phyloP scores from a whole-genome alignment of 2,888 invertebrate species.

The Papilio elwesi region DNA sequence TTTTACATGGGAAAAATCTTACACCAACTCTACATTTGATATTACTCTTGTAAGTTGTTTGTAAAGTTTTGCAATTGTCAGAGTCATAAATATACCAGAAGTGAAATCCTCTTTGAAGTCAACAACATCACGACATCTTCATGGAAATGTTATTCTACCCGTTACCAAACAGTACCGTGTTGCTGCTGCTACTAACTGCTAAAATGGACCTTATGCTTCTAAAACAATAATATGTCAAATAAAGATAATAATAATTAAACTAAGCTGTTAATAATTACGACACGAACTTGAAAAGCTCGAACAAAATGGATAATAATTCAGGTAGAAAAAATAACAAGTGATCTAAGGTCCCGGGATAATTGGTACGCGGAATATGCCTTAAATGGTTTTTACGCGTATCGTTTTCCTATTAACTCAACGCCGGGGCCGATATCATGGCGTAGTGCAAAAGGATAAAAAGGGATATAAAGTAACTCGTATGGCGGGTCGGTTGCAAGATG shows the following conservation, averaged over 20 bases:
- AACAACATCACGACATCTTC: conserved; percentile 19
- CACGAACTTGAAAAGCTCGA: too few relatives aligned
- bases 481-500: conserved; percentile 80
- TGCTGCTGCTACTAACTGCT: neutral
- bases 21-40: conserved; percentile 5
- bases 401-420: conserved; percentile 70
- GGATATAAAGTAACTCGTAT: conserved; percentile 79
- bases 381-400: conserved; percentile 59
- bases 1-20: conserved; percentile 4
- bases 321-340: neutral
- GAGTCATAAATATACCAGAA: conserved; percentile 27
- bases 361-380: conserved; percentile 47
- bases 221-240: too few relatives aligned
- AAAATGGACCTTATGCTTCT: too few relatives aligned
- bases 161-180: neutral
- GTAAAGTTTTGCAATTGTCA: conserved; percentile 9
- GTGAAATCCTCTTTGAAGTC: conserved; percentile 20
- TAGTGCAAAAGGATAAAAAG: conserved; percentile 80
- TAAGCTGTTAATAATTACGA: too few relatives aligned
- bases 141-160: neutral
- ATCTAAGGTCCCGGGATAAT: neutral
- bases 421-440: conserved; percentile 69
- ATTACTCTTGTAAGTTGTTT: conserved; percentile 5
- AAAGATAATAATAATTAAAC: too few relatives aligned
- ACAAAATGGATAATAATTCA: too few relatives aligned